Evolutionary conservation across 2,113 vertebrate genomes (phyloP).

Genomic region (Thamnaconus septentrionalis): DNA sequence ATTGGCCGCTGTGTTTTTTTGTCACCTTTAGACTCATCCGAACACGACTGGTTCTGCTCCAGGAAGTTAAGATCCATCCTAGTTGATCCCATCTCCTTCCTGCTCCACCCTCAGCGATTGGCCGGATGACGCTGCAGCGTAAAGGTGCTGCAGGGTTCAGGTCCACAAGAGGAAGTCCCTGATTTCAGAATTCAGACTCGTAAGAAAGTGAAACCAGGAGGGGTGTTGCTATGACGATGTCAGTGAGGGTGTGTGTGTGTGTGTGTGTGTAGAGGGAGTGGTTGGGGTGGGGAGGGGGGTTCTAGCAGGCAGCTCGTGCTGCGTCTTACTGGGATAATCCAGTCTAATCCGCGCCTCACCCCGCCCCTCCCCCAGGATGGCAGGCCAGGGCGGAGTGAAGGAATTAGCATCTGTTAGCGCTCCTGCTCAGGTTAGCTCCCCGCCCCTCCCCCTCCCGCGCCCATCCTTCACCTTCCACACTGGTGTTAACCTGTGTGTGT

Average conservation of each 20-base stretch:
- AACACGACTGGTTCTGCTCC: too few species aligned
- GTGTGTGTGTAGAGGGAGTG: too few species aligned
- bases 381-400: slow-evolving; percentile 62
- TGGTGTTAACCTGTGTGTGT: too few species aligned
- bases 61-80: too few species aligned
- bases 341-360: slow-evolving; percentile 67
- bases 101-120: too few species aligned
- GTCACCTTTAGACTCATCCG: too few species aligned
- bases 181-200: background rate
- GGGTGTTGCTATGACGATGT: slow-evolving; percentile 65
- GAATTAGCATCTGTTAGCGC: slow-evolving; percentile 80
- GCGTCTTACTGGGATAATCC: slow-evolving; percentile 75
- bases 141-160: too few species aligned
- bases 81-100: too few species aligned
- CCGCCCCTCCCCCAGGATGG: slow-evolving; percentile 45
- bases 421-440: slow-evolving; percentile 64
- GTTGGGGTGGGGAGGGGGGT: background rate
- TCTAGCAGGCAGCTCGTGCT: slow-evolving; percentile 59
- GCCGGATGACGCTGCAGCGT: too few species aligned
- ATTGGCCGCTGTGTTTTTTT: too few species aligned
- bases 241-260: slow-evolving; percentile 29
- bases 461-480: too few species aligned
- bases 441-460: background rate
- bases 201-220: background rate
- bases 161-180: too few species aligned